phyloP scores from a whole-genome alignment of 2,888 invertebrate genomes.

The Melanargia galathea region DNA sequence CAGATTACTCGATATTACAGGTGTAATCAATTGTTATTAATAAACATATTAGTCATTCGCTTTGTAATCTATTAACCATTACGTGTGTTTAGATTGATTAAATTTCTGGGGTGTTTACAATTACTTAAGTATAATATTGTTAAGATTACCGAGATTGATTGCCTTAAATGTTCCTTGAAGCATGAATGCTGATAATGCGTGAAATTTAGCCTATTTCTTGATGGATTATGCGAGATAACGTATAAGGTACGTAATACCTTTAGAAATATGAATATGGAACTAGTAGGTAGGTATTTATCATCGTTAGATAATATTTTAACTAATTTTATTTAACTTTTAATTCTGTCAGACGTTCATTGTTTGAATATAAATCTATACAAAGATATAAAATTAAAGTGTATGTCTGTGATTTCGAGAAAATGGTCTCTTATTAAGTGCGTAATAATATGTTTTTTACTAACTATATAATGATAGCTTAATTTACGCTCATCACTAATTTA shows the following conservation, averaged over 20 bases:
- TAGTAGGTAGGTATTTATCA: neutral
- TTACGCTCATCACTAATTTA: too few species aligned
- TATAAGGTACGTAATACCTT: neutral
- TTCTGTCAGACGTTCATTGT: too few species aligned
- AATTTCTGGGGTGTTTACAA: conserved; percentile 16
- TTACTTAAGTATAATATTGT: conserved; percentile 14
- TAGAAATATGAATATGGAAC: neutral
- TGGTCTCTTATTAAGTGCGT: too few species aligned
- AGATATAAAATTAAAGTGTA: too few species aligned
- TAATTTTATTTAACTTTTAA: neutral
- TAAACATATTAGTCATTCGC: conserved; percentile 10
- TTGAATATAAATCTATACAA: too few species aligned
- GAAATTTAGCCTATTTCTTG: conserved; percentile 1
- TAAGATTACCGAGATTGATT: conserved; percentile 11
- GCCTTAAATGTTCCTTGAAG: conserved; percentile 11
- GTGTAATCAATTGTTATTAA: neutral
- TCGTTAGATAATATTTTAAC: neutral
- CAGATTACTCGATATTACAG: neutral
- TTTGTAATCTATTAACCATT: conserved; percentile 14
- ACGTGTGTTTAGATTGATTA: conserved; percentile 10
- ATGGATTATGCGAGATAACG: neutral
- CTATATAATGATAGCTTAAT: too few species aligned
- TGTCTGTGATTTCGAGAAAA: too few species aligned
- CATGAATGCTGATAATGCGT: conserved; percentile 1
- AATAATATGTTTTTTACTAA: too few species aligned